These are phyloP conservation scores for Amyelois transitella DNA, from an alignment of 1,140 invertebrate species.

Conservation along the genomic window DNA sequence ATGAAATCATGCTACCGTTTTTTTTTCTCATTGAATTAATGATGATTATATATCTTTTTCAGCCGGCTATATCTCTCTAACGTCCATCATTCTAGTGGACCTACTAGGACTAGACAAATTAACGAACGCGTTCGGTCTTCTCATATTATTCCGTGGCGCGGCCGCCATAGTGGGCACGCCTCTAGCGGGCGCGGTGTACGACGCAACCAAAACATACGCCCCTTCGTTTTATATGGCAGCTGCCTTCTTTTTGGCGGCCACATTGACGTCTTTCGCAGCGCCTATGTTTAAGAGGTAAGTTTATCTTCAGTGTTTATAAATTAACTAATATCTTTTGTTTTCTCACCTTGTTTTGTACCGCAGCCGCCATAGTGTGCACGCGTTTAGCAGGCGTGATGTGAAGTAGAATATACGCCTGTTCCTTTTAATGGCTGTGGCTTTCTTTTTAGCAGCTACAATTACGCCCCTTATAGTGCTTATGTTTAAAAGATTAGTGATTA, in stretches of 20 bases:
- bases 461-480: no score
- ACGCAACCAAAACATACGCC: conserved; percentile 88
- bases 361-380: no score
- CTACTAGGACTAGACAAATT: conserved; percentile 95
- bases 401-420: no score
- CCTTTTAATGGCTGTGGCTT: no score
- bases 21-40: no score
- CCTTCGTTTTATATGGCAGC: conserved; percentile 95
- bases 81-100: conserved; percentile 98
- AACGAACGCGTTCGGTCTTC: conserved; percentile 96
- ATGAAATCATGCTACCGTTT: no score
- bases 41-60: conserved; percentile 43
- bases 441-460: no score
- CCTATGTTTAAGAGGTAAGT: conserved; percentile 81
- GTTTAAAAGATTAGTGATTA: no score
- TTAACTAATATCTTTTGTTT: neutral
- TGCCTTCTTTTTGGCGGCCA: conserved; percentile 88
- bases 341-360: no score
- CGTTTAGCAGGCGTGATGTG: no score
- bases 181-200: conserved; percentile 89
- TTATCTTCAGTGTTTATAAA: neutral
- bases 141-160: conserved; percentile 95
- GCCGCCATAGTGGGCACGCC: conserved; percentile 91
- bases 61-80: conserved; percentile 98
- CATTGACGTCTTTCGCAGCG: conserved; percentile 89